Conservation (phyloP, 2,113 vertebrate genomes). For the Nerophis lumbriciformis region DNA sequence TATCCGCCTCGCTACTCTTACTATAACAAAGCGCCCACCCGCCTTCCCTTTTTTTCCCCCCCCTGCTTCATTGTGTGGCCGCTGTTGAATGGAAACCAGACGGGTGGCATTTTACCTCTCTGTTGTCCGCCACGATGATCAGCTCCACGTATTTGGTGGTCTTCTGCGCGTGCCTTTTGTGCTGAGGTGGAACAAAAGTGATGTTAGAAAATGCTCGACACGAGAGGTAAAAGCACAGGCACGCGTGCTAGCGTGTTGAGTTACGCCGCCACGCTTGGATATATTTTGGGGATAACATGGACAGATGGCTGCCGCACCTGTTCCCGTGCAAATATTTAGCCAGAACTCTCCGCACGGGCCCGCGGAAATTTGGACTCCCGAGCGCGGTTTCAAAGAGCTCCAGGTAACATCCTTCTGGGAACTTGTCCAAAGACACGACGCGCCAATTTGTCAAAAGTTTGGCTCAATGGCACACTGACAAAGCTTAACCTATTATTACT, state of each 20-base stretch:
- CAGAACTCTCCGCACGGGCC: conserved; percentile 37
- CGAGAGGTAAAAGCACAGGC: no score
- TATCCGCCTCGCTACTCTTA: conserved; percentile 38
- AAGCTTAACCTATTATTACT: no score
- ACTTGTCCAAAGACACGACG: conserved; percentile 25
- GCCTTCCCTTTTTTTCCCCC: not conserved
- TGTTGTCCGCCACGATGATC: conserved; percentile 95
- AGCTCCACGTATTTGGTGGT: conserved; percentile 84
- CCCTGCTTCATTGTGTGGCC: conserved; percentile 6
- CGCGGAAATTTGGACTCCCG: conserved; percentile 30
- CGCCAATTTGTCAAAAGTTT: conserved; percentile 32
- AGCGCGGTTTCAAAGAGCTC: conserved; percentile 42
- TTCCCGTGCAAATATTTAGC: conserved; percentile 31
- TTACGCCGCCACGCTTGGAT: conserved; percentile 10
- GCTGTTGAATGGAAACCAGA: conserved; percentile 8
- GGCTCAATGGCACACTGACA: conserved; percentile 22
- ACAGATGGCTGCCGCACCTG: conserved; percentile 61
- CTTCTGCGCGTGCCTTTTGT: conserved; percentile 86
- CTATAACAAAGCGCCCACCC: conserved; percentile 9
- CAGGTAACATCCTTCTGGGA: conserved; percentile 41
- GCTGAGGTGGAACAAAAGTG: conserved; percentile 64
- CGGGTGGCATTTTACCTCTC: conserved; percentile 79
- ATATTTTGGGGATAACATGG: conserved; percentile 29
- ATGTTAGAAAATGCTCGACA: not conserved
- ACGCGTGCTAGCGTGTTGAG: not conserved